Evolutionary conservation across 2,888 invertebrate species (phyloP).

Genomic region (Lasioglossum oenotherae): DNA sequence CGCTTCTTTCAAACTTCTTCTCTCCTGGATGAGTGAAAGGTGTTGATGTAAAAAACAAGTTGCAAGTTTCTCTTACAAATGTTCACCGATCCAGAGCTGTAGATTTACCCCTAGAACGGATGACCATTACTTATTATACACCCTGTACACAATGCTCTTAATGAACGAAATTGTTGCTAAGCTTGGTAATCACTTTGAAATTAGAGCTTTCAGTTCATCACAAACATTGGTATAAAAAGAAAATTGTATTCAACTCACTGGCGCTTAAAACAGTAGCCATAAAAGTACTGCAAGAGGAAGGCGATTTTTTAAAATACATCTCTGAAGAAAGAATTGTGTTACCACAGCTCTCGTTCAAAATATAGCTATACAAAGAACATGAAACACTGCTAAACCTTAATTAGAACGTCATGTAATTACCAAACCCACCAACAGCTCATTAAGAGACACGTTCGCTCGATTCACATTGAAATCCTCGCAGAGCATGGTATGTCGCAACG

Average conservation of each 20-base stretch:
- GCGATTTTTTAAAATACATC: too few relatives aligned
- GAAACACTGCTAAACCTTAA: neutral
- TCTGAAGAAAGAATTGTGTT: neutral
- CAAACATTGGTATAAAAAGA: neutral
- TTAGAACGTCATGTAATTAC: neutral
- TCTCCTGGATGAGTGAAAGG: too few relatives aligned
- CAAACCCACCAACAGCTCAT: neutral
- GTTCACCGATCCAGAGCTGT: too few relatives aligned
- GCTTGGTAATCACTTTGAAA: neutral
- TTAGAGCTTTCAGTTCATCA: neutral
- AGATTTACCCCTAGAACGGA: too few relatives aligned
- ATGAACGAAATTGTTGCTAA: neutral
- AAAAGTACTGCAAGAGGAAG: too few relatives aligned
- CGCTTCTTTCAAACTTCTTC: too few relatives aligned
- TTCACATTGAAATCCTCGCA: neutral
- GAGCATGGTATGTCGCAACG: neutral
- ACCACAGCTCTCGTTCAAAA: neutral
- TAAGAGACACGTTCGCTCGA: neutral
- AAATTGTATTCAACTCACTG: too few relatives aligned
- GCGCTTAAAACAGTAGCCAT: too few relatives aligned
- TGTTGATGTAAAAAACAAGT: too few relatives aligned
- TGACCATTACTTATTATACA: too few relatives aligned
- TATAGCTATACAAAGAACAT: neutral
- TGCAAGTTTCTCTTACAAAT: too few relatives aligned
- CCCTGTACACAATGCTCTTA: neutral